Evolutionary conservation across 2,888 invertebrate species (phyloP), one percentile per base, ranked within the genome.

Genomic region (Andrena camellia): DNA sequence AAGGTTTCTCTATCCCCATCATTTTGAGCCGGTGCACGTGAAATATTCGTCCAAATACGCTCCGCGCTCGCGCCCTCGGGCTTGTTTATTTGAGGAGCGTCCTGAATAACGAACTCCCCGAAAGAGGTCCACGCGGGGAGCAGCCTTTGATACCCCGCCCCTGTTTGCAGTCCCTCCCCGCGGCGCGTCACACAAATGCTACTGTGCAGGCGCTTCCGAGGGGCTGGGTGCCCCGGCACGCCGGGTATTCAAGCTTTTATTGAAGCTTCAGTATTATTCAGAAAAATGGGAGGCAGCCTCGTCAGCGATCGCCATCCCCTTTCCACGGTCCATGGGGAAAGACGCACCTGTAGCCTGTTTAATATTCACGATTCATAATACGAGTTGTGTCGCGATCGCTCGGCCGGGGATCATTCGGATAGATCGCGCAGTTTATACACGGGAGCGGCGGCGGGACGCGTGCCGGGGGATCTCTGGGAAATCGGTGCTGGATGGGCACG

Each of bases 311-410:
- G 54, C 42, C 42, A 1, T 20, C 54, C 20, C 54, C 20, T 8
- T 54, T 10, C 20, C 54, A 23, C 8, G 54, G n/a, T 8, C 20
- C 54, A 23, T 20, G 5, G 20, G 26, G 7, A 62, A 29, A 29
- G 59, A 68, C 35, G 31, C 48, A 59, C 20, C 17, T 29, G 17
- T 23, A 29, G n/a, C 52, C 26, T 7, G 50, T 52, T 76, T 54
- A 29, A 54, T 72, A 73, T 31, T 31, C 57, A 20, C 29, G 31
- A 23, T 66, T 66, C 31, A 26, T 63, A 31, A 13, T 29, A 8
- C n/a, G 2, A n/a, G 26, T n/a, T 13, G n/a, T 13, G 33, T 23
- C 6, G 42, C 26, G 10, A 23, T 31, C 20, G 29, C 13, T 17
- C 0, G 7, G 20, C 17, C 62, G 20, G 0, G 20, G 17, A 29